phyloP scores from a whole-genome alignment of 2,888 invertebrate genomes.

The Gasteruption jaculator region DNA sequence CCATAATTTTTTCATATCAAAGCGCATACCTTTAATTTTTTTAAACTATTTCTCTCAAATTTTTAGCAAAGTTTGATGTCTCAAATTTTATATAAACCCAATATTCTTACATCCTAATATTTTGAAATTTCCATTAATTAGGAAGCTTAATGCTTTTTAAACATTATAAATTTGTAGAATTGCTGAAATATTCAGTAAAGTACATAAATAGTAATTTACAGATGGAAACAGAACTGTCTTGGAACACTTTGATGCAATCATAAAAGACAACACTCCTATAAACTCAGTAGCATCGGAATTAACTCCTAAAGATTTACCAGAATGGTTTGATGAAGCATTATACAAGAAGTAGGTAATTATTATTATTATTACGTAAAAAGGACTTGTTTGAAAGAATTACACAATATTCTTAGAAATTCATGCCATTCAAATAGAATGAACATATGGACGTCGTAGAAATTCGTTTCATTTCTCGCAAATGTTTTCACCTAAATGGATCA shows the following conservation, averaged over 20 bases:
- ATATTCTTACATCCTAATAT: no score
- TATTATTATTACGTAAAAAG: background rate
- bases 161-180: no score
- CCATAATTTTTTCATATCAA: no score
- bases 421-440: background rate
- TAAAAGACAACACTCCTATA: constrained; percentile 22
- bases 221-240: no score
- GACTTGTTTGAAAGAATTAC: background rate
- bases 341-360: constrained; percentile 45
- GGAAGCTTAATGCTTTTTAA: no score
- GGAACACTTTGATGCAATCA: constrained; percentile 30
- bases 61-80: no score
- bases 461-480: background rate
- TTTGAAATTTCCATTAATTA: no score
- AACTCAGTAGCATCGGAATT: constrained; percentile 19
- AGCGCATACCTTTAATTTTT: no score
- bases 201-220: no score
- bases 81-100: no score
- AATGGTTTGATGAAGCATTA: constrained; percentile 64
- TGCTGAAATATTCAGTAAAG: no score
- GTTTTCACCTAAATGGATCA: background rate
- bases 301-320: constrained; percentile 54
- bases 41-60: no score
- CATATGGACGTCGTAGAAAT: background rate
- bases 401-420: background rate